Base-by-base conservation (phyloP, 2,797 vertebrate species). In the Notolabrus celidotus region DNA sequence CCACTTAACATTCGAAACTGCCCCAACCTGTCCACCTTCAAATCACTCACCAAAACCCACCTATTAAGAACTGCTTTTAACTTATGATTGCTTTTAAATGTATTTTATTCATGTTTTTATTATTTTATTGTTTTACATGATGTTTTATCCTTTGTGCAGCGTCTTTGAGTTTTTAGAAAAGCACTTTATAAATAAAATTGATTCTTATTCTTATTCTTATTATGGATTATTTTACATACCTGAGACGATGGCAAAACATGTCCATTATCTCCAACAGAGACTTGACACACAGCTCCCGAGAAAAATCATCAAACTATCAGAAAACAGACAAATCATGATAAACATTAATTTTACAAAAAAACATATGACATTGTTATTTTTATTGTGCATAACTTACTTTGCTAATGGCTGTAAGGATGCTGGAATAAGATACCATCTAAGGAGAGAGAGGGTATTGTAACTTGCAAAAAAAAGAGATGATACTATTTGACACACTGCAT, bases 351-450 rank as follows among this genome's bases (percentile, higher is more conserved):
- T 43, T 12, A 41, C 0, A 23, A 11, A 29, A 11, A 58, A 33
- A 45, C 53, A 7, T 2, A 38, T 2, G 1, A 7, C 23, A 1
- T 3, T 0, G 8, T 34, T 1, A 45, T 14, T 51, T 10, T 12
- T 53, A 52, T 51, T 2, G 27, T 19, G 2, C 7, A 56, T 17
- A 33, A 36, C 78, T 20, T 94, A 99, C 97, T 97, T 98, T 99
- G 86, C 96, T 97, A 89, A 99, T 95, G 69, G 98, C 97, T 33
- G 88, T 95, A 61, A 99, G 95, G 22, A 99, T 96, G 19, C 96
- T 98, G 65, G 97, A 96, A 83, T 97, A 98, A n/a, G 98, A 99
- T 89, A 99, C 97, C 98, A 99, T 99, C 97, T 99, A 59, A 42
- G 33, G 74, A 67, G 11, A 76, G 52, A 88, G 4, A 74, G 5